Base-by-base conservation (phyloP, 2,797 vertebrate genomes). In the Falco berigora region DNA sequence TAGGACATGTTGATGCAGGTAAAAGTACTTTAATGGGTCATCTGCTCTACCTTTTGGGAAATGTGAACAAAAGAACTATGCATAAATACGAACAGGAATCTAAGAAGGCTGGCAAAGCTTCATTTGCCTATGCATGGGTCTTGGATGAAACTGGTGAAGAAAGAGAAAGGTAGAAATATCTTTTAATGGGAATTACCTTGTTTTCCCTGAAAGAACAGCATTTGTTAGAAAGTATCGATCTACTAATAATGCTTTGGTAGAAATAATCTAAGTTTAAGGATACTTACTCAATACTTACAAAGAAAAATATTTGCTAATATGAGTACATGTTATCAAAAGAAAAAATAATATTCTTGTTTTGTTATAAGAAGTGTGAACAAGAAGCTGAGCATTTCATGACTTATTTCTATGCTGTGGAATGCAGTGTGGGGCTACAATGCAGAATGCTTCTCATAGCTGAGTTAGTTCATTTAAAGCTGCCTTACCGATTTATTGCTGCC, bases 11-110 rank as follows among this genome's bases (percentile, higher is more conserved):
- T 92, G 99, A 99, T 96, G 99, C 99, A 24, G 99, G 99, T 88
- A 99, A 99, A 98, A 99, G 99, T 98, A 99, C 99, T 49, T 97
- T 99, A 95, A 99, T 99, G 99, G 99, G 99, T 79, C 99, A 99
- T 97, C 96, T 99, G 80, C 98, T 99, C 49, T 99, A 99, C 95
- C 98, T 99, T 94, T 98, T 99, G 98, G 99, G 99, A 82, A 98
- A 99, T 44, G 99, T 99, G 95, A 99, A 99, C 98, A 99, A 99
- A 98, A 98, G 99, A 97, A 99, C 99, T 94, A 99, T 99, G 99
- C 99, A 99, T 97, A 99, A 99, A 97, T 99, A 99, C 0, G 99
- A 99, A 94, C 99, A 99, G 86, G 99, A 99, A 94, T 99, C 99
- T 9, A 99, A 99, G 97, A 99, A 99, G 97, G 99, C 99, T 42